These are phyloP conservation scores for Phaonia tiefii DNA, from an alignment of 2,888 invertebrate species.

Conservation along the genomic window DNA sequence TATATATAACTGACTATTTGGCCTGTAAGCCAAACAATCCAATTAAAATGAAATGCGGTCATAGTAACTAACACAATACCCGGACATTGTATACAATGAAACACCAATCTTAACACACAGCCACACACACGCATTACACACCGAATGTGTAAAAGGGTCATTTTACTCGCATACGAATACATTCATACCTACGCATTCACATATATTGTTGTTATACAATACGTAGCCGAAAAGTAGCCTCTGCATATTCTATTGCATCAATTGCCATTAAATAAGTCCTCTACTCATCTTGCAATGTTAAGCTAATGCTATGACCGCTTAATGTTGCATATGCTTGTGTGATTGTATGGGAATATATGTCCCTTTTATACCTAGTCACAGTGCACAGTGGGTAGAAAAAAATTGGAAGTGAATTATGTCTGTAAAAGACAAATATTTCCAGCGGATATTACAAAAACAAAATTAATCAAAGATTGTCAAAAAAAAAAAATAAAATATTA, in stretches of 20 bases:
- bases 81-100: neutral
- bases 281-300: slow-evolving; percentile 45
- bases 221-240: slow-evolving; percentile 10
- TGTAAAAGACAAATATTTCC: no score
- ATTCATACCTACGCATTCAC: neutral
- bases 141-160: no score
- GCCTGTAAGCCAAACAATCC: slow-evolving; percentile 62
- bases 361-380: no score
- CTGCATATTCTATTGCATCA: slow-evolving; percentile 33
- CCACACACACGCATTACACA: neutral
- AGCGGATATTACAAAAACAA: no score
- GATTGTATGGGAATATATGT: no score
- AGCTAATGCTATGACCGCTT: slow-evolving; percentile 38
- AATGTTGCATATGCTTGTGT: slow-evolving; percentile 7
- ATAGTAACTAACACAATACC: slow-evolving; percentile 57
- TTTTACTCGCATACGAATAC: neutral
- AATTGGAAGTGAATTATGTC: no score
- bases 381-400: no score
- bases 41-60: slow-evolving; percentile 67
- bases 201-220: neutral
- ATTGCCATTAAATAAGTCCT: slow-evolving; percentile 37
- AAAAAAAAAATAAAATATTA: no score
- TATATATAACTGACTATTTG: slow-evolving; percentile 50
- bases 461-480: no score
- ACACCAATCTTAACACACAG: slow-evolving; percentile 10